Conservation (phyloP, 2,113 vertebrate species). For the Lepus timidus region DNA sequence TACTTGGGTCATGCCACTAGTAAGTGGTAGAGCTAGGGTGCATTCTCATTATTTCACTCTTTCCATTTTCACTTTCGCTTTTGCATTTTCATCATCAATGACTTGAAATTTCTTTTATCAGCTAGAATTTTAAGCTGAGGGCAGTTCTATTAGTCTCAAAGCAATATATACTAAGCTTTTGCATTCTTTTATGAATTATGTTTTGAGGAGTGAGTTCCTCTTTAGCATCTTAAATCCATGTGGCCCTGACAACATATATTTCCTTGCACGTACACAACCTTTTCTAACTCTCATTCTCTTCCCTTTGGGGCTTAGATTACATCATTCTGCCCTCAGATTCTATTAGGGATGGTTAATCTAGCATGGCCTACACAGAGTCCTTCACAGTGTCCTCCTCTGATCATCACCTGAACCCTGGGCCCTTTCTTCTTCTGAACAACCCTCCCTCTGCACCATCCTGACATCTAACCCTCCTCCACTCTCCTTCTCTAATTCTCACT, state of each 20-base stretch:
- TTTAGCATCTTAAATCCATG: neutral
- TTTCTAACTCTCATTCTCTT: conserved; percentile 8
- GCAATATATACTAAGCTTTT: neutral
- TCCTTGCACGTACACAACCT: neutral
- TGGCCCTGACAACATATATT: neutral
- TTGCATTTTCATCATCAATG: neutral
- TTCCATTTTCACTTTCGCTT: neutral
- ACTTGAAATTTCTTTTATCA: conserved; percentile 51
- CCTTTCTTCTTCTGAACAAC: neutral
- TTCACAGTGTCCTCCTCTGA: neutral
- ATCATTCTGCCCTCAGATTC: neutral
- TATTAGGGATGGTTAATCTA: neutral
- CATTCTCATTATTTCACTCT: neutral
- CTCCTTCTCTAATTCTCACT: neutral
- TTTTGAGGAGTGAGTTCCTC: neutral
- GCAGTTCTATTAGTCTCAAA: conserved; percentile 2
- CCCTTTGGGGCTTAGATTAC: neutral
- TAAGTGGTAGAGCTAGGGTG: neutral
- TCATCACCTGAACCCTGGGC: neutral
- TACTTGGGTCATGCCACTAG: neutral
- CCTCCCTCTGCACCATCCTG: neutral
- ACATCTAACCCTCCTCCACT: neutral
- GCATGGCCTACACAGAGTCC: neutral
- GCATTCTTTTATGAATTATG: neutral
- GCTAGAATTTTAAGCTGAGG: neutral